These are phyloP conservation scores for Cactoblastis cactorum DNA, from an alignment of 2,888 invertebrate species.

Conservation along the genomic window DNA sequence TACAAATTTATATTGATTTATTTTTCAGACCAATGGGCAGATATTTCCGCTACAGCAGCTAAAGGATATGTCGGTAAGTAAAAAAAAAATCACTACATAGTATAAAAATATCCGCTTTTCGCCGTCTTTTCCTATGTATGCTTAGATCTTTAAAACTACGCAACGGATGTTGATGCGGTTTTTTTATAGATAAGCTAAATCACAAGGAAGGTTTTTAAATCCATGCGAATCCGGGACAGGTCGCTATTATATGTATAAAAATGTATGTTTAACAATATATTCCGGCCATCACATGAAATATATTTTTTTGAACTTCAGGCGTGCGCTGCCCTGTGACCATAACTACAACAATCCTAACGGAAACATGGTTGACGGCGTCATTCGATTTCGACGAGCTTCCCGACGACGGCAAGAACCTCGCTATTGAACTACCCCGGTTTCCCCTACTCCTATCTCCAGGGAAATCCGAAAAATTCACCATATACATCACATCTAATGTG, in stretches of 20 bases:
- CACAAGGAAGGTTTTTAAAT: too few relatives aligned
- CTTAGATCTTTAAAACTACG: too few relatives aligned
- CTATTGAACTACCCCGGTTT: slow-evolving; percentile 56
- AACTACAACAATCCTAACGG: slow-evolving; percentile 49
- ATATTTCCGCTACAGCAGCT: slow-evolving; percentile 41
- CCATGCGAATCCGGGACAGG: too few relatives aligned
- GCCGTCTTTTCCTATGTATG: too few relatives aligned
- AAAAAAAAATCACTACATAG: not conserved
- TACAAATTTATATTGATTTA: not conserved
- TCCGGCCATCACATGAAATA: not conserved
- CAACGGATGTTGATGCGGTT: too few relatives aligned
- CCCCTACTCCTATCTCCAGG: slow-evolving; percentile 59
- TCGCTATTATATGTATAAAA: too few relatives aligned
- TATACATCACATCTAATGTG: slow-evolving; percentile 52
- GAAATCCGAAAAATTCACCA: slow-evolving; percentile 50
- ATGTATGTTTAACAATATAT: too few relatives aligned
- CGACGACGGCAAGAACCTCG: slow-evolving; percentile 40
- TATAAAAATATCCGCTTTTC: too few relatives aligned
- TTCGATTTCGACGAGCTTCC: slow-evolving; percentile 49
- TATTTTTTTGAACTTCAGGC: slow-evolving; percentile 33
- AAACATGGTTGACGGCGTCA: slow-evolving; percentile 63
- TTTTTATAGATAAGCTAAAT: too few relatives aligned
- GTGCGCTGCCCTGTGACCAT: slow-evolving; percentile 44
- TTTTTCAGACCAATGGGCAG: slow-evolving; percentile 63
- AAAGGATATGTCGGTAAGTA: slow-evolving; percentile 65